phyloP scores from a whole-genome alignment of 2,888 invertebrate genomes.

The Epinotia nisella region DNA sequence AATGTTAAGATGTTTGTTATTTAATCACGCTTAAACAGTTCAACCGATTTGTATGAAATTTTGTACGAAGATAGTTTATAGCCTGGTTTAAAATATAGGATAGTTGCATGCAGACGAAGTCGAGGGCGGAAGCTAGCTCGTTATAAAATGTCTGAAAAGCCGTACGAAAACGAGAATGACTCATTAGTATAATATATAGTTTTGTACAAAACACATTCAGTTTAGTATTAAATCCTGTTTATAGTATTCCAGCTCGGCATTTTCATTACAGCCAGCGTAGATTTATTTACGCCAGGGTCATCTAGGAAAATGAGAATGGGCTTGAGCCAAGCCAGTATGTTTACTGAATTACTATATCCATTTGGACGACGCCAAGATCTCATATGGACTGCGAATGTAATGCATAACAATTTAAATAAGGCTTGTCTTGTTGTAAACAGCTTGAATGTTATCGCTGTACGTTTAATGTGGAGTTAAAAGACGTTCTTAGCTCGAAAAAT shows the following conservation, averaged over 20 bases:
- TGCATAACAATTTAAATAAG: conserved; percentile 53
- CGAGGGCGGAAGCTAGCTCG: no score
- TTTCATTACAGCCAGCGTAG: conserved; percentile 65
- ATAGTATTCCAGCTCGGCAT: conserved; percentile 58
- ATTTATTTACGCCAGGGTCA: conserved; percentile 70
- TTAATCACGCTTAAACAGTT: no score
- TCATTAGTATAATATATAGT: background rate
- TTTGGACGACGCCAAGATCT: conserved; percentile 54
- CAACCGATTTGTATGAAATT: no score
- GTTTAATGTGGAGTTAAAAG: conserved; percentile 54
- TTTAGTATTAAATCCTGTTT: conserved; percentile 49
- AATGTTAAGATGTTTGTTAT: no score
- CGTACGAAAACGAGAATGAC: background rate
- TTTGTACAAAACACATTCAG: background rate
- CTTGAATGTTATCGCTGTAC: conserved; percentile 48
- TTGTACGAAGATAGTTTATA: no score
- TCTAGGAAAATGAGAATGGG: conserved; percentile 70
- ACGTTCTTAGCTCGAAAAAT: background rate
- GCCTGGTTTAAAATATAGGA: no score
- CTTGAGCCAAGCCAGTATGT: conserved; percentile 58
- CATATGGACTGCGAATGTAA: conserved; percentile 50
- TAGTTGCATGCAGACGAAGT: no score
- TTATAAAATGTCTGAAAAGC: background rate
- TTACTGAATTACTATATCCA: conserved; percentile 62
- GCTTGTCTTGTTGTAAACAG: conserved; percentile 51